A percentile compares a stretch with the other conserved stretches of the same genome.
Evolutionary conservation across 2,888 invertebrate genomes (phyloP).

Genomic region (Miltochrista miniata): DNA sequence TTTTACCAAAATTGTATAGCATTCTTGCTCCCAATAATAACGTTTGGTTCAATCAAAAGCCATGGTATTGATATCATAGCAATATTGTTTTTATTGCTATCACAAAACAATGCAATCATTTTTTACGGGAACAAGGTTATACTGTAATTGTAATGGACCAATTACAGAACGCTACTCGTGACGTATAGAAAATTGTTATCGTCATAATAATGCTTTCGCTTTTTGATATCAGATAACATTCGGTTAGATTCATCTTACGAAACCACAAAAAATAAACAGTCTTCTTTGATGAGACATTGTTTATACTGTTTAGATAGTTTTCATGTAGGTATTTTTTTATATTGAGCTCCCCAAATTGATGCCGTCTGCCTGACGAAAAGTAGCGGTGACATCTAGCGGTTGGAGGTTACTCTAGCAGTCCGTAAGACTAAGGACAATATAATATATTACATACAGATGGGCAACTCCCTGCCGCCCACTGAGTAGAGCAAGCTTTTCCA

Average conservation of each 20-base stretch:
- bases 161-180: conserved; percentile 17
- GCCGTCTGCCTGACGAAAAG: too few relatives aligned
- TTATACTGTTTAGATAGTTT: too few relatives aligned
- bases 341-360: too few relatives aligned
- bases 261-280: too few relatives aligned
- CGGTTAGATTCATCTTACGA: background rate
- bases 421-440: too few relatives aligned
- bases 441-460: too few relatives aligned
- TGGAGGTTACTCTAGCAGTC: too few relatives aligned
- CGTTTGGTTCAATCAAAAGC: conserved; percentile 14
- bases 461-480: too few relatives aligned
- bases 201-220: background rate
- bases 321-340: too few relatives aligned
- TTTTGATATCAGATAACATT: background rate
- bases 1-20: conserved; percentile 16
- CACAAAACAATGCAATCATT: conserved; percentile 45
- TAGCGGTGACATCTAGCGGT: too few relatives aligned
- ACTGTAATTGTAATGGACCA: conserved; percentile 26
- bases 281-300: too few relatives aligned
- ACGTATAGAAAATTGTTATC: conserved; percentile 5
- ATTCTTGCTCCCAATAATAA: conserved; percentile 21
- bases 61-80: conserved; percentile 12
- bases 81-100: conserved; percentile 45
- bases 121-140: conserved; percentile 32
- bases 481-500: too few relatives aligned